Base-by-base conservation (phyloP, 2,797 vertebrate genomes). In the Limnodromus scolopaceus region DNA sequence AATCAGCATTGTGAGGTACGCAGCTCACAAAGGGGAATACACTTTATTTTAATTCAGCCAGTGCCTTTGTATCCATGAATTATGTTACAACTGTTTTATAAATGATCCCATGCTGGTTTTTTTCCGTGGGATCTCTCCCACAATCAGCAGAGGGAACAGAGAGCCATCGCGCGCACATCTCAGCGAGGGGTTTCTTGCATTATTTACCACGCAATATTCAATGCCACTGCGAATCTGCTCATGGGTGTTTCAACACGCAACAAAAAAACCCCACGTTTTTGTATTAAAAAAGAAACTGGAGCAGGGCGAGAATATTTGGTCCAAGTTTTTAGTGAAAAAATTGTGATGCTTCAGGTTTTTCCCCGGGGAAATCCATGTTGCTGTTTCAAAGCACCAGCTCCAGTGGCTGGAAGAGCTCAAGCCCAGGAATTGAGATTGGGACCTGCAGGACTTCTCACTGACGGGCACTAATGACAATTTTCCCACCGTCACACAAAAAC, bases 91-190 rank as follows among this genome's bases (percentile, higher is more conserved):
- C 13, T 51, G 13, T 30, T 91, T 60, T 70, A 54, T 38, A 84
- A 43, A 19, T 32, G 55, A 70, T 32, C 30, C 39, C 46, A 46
- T 12, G 51, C 48, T 70, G 49, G 0, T 3, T 83, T 87, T 72
- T 61, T 92, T 39, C 64, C 46, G 27, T 5, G 39, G 76, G 45
- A 81, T 75, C 25, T 79, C 64, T 86, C 68, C 48, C 16, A 43
- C 34, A 8, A 14, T 27, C 63, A 70, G 77, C 16, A 4, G 51
- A 64, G 45, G 60, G 49, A 87, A 76, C 11, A 36, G 27, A 30
- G 19, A 51, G 61, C 0, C 2, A 66, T 15, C 46, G 11, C 0
- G 7, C 14, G n/a, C 1, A 0, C 60, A 66, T 34, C 60, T 80
- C 60, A 10, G 23, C 2, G 25, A 6, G 6, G 1, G 3, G 25